Percentiles rank a stretch among this genome's conserved stretches.
phyloP scores from a whole-genome alignment of 35 echinoderm and acorn worm species.

The Apostichopus californicus region DNA sequence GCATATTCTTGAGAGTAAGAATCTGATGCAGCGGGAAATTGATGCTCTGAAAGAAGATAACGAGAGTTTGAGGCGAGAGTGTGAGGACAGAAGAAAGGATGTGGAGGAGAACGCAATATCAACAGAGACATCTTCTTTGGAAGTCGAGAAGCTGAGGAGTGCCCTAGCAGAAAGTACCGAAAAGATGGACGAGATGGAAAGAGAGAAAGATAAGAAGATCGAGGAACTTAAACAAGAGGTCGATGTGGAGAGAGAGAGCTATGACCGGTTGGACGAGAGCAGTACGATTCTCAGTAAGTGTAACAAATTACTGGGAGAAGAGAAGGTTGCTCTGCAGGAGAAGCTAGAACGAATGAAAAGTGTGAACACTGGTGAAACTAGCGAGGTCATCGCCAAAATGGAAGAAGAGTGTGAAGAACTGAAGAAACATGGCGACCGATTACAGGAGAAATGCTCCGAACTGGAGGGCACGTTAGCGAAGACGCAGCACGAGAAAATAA shows the following conservation, averaged over 20 bases:
- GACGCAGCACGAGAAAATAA: slow-evolving; percentile 47
- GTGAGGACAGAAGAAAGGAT: slow-evolving; percentile 41
- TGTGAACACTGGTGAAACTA: slow-evolving; percentile 12
- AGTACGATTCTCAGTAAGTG: slow-evolving; percentile 16
- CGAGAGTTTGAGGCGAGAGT: slow-evolving; percentile 16
- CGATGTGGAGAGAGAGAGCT: slow-evolving; percentile 27
- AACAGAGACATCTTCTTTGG: neutral
- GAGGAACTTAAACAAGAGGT: slow-evolving; percentile 61
- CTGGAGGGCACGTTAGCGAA: slow-evolving; percentile 41
- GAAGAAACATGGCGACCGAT: slow-evolving; percentile 14
- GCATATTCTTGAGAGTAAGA: slow-evolving; percentile 31
- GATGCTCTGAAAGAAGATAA: neutral
- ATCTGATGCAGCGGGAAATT: neutral
- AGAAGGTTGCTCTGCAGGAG: slow-evolving; percentile 15
- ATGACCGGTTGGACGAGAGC: slow-evolving; percentile 26
- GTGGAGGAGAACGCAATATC: slow-evolving; percentile 12
- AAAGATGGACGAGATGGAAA: slow-evolving; percentile 29
- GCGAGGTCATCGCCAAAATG: slow-evolving; percentile 39
- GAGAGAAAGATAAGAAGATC: slow-evolving; percentile 57
- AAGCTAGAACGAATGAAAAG: neutral
- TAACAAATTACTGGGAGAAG: slow-evolving; percentile 24
- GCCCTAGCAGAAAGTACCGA: neutral
- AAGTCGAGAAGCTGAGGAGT: slow-evolving; percentile 38
- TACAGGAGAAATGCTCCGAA: slow-evolving; percentile 53
- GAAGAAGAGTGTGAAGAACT: slow-evolving; percentile 62